Evolutionary conservation across 2,797 vertebrate species (phyloP).

Genomic region (Crenuchus spilurus): DNA sequence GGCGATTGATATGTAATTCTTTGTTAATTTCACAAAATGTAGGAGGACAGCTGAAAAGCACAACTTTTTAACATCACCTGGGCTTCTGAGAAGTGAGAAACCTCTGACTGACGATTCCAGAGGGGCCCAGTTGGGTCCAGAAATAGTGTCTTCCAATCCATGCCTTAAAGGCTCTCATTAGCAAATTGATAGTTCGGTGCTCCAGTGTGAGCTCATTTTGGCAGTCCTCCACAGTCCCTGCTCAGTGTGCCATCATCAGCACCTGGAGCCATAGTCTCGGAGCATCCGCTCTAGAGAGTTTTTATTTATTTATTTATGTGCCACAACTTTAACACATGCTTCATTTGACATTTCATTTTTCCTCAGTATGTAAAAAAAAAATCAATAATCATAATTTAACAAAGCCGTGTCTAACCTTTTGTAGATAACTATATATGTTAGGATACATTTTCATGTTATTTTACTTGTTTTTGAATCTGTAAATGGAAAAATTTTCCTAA

Average conservation of each 20-base stretch:
- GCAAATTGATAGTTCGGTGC: constrained; percentile 35
- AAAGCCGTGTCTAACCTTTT: too few relatives aligned
- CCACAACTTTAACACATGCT: too few relatives aligned
- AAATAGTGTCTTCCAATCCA: constrained; percentile 22
- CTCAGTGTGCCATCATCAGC: constrained; percentile 27
- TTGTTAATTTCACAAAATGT: background rate
- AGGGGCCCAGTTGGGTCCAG: constrained; percentile 3
- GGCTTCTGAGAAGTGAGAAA: background rate
- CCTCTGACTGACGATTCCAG: background rate
- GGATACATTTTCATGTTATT: too few relatives aligned
- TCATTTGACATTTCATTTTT: too few relatives aligned
- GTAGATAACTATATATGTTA: too few relatives aligned
- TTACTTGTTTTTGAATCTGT: too few relatives aligned
- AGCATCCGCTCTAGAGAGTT: background rate
- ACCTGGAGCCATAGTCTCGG: constrained; percentile 10
- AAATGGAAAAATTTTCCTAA: too few relatives aligned
- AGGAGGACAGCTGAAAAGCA: background rate
- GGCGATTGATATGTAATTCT: background rate
- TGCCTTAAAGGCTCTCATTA: constrained; percentile 43
- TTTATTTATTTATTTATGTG: background rate
- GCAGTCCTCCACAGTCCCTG: constrained; percentile 16
- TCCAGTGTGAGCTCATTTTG: constrained; percentile 24
- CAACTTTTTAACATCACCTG: background rate
- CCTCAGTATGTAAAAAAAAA: too few relatives aligned
- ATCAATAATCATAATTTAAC: too few relatives aligned